Conservation (phyloP, 2,888 invertebrate species). For the Siphonodentalium dalli region DNA sequence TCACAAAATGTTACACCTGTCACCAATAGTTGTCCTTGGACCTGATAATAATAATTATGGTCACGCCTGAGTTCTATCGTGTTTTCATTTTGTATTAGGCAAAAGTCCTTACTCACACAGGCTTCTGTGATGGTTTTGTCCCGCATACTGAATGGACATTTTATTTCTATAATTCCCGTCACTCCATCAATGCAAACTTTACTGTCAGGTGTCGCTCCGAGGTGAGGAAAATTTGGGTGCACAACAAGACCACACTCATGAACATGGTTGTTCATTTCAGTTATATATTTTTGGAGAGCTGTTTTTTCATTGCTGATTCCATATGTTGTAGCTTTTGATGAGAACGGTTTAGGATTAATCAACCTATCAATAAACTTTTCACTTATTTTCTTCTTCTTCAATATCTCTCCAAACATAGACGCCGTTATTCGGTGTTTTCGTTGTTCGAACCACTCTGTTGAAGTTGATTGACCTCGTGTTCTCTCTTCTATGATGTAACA, state of each 20-base stretch:
- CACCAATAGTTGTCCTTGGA: too few relatives aligned
- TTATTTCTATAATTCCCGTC: conserved; percentile 16
- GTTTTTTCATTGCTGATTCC: conserved; percentile 13
- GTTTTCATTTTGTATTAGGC: too few relatives aligned
- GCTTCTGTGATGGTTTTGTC: conserved; percentile 6
- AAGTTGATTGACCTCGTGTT: conserved; percentile 11
- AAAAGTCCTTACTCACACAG: too few relatives aligned
- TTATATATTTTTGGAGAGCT: conserved; percentile 9
- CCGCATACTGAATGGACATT: conserved; percentile 18
- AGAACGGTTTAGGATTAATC: conserved; percentile 2
- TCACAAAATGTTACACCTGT: too few relatives aligned
- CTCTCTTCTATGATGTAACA: background rate
- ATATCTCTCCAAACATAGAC: conserved; percentile 14
- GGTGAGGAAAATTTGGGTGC: conserved; percentile 20
- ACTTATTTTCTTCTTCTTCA: background rate
- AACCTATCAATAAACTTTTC: too few relatives aligned
- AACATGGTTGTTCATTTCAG: conserved; percentile 18
- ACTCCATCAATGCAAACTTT: conserved; percentile 19
- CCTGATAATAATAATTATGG: too few relatives aligned
- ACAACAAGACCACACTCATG: conserved; percentile 28
- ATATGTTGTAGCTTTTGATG: conserved; percentile 11
- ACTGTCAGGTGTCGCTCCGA: conserved; percentile 26
- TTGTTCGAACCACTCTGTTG: conserved; percentile 8
- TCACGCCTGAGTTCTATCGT: too few relatives aligned
- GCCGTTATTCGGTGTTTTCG: conserved; percentile 12